phyloP scores from a whole-genome alignment of 1,140 invertebrate genomes.

The Pteromalus puparum region DNA sequence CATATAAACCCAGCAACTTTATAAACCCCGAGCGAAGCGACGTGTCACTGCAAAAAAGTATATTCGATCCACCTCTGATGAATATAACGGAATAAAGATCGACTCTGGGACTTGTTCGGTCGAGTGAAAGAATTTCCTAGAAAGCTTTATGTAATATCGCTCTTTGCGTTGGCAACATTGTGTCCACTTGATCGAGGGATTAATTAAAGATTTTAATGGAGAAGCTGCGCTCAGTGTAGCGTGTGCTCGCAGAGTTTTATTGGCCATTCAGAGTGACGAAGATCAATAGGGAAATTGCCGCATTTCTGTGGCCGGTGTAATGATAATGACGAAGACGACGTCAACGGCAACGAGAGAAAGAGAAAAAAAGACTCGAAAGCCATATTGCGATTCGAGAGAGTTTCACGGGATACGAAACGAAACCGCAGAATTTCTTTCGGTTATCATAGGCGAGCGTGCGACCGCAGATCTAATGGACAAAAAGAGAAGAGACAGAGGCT shows the following conservation, averaged over 20 bases:
- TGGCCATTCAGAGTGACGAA: background rate
- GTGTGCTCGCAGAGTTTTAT: conserved; percentile 19
- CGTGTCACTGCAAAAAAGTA: no score
- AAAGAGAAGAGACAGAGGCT: conserved; percentile 49
- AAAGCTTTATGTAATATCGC: conserved; percentile 10
- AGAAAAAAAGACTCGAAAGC: conserved; percentile 58
- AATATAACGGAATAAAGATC: background rate
- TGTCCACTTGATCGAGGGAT: conserved; percentile 30
- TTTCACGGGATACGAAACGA: conserved; percentile 60
- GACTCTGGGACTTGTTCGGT: background rate
- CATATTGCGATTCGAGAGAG: conserved; percentile 56
- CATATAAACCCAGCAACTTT: no score
- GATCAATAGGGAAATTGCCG: conserved; percentile 39
- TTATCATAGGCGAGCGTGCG: conserved; percentile 54
- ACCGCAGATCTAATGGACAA: conserved; percentile 53
- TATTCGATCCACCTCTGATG: background rate
- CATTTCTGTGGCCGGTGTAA: background rate
- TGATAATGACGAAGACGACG: conserved; percentile 29
- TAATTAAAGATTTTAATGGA: conserved; percentile 34
- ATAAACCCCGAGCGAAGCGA: no score
- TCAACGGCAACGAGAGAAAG: conserved; percentile 23
- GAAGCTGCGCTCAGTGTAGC: background rate
- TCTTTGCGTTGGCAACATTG: background rate
- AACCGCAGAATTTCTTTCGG: conserved; percentile 64
- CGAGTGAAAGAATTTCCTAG: conserved; percentile 7